These are phyloP conservation scores for Orius insidiosus DNA, from an alignment of 1,140 invertebrate genomes.

Conservation along the genomic window DNA sequence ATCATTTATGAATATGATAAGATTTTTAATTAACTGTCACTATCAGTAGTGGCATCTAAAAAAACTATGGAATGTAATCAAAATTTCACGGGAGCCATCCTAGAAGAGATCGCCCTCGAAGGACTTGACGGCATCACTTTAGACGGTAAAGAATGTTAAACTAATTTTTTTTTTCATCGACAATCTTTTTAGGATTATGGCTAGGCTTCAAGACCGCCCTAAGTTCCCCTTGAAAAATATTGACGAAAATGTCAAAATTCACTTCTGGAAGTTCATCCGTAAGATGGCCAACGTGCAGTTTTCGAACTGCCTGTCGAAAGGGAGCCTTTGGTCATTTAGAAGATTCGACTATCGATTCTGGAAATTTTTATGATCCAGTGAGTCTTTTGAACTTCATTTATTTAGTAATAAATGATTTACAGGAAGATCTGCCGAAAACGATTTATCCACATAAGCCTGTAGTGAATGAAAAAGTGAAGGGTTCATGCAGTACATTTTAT, in stretches of 20 bases:
- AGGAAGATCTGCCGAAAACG: constrained; percentile 34
- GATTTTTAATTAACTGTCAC: too few species aligned
- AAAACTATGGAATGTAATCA: neutral
- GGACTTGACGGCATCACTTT: constrained; percentile 65
- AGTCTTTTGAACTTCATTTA: constrained; percentile 18
- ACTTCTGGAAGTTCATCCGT: constrained; percentile 39
- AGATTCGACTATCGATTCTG: constrained; percentile 38
- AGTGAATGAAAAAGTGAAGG: constrained; percentile 36
- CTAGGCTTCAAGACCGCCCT: constrained; percentile 26
- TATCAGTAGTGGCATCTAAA: too few species aligned
- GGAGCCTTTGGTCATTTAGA: constrained; percentile 36
- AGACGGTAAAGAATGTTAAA: constrained; percentile 35
- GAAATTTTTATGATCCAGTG: constrained; percentile 34
- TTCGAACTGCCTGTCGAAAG: constrained; percentile 41
- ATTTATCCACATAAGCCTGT: constrained; percentile 43
- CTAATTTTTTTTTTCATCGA: too few species aligned
- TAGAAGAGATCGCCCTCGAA: constrained; percentile 64
- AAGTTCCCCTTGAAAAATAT: constrained; percentile 25
- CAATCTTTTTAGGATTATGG: constrained; percentile 26
- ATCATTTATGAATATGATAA: too few species aligned
- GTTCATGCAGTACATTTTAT: constrained; percentile 49
- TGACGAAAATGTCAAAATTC: constrained; percentile 28
- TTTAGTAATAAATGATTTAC: constrained; percentile 21
- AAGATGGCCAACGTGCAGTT: constrained; percentile 34
- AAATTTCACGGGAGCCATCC: constrained; percentile 20